A percentile compares a stretch with the other conserved stretches of the same genome.
Conservation (phyloP, 2,113 vertebrate species). For the Lepus timidus region DNA sequence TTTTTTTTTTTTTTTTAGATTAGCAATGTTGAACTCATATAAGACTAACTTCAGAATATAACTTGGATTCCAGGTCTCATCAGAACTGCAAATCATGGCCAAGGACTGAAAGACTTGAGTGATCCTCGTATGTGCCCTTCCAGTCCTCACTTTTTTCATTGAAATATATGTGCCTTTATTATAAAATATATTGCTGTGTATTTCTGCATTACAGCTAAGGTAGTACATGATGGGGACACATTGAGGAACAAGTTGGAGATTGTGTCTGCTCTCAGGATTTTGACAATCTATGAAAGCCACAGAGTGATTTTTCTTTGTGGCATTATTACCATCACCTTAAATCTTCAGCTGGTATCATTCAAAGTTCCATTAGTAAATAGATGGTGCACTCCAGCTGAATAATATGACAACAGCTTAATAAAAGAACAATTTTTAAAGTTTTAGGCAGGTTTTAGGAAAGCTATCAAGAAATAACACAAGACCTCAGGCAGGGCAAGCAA, state of each 20-base stretch:
- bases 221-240: neutral
- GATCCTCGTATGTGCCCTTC: neutral
- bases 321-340: neutral
- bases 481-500: neutral
- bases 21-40: conserved; percentile 42
- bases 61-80: neutral
- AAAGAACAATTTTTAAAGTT: conserved; percentile 6
- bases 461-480: neutral
- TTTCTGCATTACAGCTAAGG: neutral
- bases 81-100: neutral
- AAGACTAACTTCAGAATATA: conserved; percentile 51
- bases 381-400: neutral
- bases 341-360: neutral
- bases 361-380: neutral
- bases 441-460: neutral
- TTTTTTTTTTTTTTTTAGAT: neutral
- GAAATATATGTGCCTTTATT: neutral
- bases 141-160: neutral
- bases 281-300: neutral
- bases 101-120: neutral
- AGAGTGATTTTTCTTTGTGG: neutral
- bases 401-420: conserved; percentile 10
- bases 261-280: neutral
- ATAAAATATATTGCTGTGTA: neutral
- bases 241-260: neutral